These are phyloP conservation scores for Hemicentrotus pulcherrimus DNA, from an alignment of 35 echinoderm and acorn worm genomes.

Conservation along the genomic window DNA sequence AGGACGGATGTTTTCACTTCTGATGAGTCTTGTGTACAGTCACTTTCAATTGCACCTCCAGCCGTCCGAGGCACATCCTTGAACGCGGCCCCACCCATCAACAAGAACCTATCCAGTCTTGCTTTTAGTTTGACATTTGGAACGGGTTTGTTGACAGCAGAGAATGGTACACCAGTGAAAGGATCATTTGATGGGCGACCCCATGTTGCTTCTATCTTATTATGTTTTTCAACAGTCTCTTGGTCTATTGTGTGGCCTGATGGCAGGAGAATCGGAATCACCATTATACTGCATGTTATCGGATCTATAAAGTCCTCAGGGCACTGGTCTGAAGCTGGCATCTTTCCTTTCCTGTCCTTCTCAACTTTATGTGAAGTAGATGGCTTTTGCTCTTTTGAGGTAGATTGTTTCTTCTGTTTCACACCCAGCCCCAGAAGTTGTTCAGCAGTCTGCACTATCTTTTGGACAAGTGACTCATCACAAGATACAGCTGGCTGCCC, in stretches of 20 bases:
- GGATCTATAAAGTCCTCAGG: conserved; percentile 95
- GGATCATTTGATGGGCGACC: conserved; percentile 89
- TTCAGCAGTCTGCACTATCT: conserved; percentile 16
- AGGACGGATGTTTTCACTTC: neutral
- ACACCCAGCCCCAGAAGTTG: neutral
- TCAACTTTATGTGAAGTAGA: neutral
- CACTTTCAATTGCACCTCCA: neutral
- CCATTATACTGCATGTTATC: conserved; percentile 84
- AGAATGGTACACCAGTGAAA: conserved; percentile 85
- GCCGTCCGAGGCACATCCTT: conserved; percentile 57
- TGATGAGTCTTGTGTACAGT: neutral
- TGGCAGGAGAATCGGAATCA: conserved; percentile 81
- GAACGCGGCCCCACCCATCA: conserved; percentile 57
- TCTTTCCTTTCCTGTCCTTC: neutral
- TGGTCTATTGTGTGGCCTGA: conserved; percentile 92
- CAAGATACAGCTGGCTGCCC: conserved; percentile 80
- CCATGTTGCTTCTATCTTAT: conserved; percentile 77
- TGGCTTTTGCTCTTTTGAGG: neutral
- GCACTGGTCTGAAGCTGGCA: conserved; percentile 2
- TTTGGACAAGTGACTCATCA: conserved; percentile 32
- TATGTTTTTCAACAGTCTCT: conserved; percentile 76
- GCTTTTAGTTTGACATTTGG: conserved; percentile 90
- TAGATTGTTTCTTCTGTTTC: neutral
- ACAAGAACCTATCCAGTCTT: conserved; percentile 80
- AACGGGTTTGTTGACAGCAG: conserved; percentile 67